A percentile compares a stretch with the other conserved stretches of the same genome.
Evolutionary conservation across 2,797 vertebrate genomes (phyloP).

Genomic region (Gadopsis bispinosus): DNA sequence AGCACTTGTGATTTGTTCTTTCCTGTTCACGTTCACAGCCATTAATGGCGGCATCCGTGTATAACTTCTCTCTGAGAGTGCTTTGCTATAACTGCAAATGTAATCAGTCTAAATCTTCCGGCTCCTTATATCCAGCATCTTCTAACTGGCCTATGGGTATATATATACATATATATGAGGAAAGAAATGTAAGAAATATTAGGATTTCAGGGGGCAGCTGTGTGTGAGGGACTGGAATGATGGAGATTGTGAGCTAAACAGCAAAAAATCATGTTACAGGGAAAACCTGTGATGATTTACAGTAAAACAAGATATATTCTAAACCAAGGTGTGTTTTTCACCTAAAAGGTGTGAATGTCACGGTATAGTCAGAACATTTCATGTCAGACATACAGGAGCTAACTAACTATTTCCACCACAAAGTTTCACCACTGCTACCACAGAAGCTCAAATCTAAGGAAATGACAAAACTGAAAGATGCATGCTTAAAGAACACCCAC

Average conservation of each 20-base stretch:
- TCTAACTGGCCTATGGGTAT: neutral
- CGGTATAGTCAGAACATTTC: slow-evolving; percentile 28
- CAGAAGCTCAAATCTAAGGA: slow-evolving; percentile 16
- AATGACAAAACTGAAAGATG: slow-evolving; percentile 28
- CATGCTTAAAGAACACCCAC: neutral
- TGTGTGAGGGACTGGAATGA: neutral
- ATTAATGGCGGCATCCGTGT: slow-evolving; percentile 14
- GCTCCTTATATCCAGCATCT: neutral
- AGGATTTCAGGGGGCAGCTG: neutral
- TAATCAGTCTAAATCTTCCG: neutral
- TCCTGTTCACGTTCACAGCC: slow-evolving; percentile 43
- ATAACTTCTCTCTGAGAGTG: slow-evolving; percentile 13
- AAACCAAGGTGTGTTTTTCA: neutral
- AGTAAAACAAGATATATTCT: slow-evolving; percentile 8
- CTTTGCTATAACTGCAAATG: neutral
- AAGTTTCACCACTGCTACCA: slow-evolving; percentile 40
- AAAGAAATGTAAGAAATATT: neutral
- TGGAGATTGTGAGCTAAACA: neutral
- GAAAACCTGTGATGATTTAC: neutral
- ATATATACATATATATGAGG: neutral
- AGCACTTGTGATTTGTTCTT: slow-evolving; percentile 47
- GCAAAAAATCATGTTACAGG: neutral
- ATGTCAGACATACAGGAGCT: slow-evolving; percentile 35
- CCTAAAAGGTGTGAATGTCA: slow-evolving; percentile 8
- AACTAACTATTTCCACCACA: slow-evolving; percentile 36